Evolutionary conservation across 2,888 invertebrate species (phyloP).

Genomic region (Plebejus melissa): DNA sequence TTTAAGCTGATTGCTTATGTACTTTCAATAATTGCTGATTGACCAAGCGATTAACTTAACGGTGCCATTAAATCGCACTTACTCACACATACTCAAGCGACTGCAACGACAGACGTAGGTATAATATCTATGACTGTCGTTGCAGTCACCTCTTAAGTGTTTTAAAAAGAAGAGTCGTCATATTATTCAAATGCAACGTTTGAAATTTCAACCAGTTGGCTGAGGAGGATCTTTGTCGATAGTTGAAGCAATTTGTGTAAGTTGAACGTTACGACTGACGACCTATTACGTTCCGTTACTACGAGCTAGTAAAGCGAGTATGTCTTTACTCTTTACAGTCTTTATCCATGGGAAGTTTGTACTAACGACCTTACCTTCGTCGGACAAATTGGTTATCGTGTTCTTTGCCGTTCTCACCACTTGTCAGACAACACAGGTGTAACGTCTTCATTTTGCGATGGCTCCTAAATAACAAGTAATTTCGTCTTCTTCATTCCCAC

Average conservation of each 20-base stretch:
- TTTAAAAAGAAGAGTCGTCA: too few relatives aligned
- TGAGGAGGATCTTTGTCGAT: too few relatives aligned
- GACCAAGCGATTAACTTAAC: background rate
- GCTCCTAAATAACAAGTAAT: background rate
- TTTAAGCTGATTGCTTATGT: conserved; percentile 3
- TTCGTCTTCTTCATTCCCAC: too few relatives aligned
- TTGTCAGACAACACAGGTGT: background rate
- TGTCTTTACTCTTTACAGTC: background rate
- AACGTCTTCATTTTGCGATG: background rate
- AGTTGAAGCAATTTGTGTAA: background rate
- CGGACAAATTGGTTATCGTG: background rate
- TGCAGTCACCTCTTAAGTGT: too few relatives aligned
- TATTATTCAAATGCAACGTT: too few relatives aligned
- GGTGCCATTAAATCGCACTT: background rate
- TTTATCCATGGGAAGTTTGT: conserved; percentile 1
- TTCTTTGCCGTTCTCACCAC: background rate
- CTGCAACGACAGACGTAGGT: background rate
- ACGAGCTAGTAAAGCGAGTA: background rate
- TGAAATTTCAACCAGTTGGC: too few relatives aligned
- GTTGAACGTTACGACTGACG: too few relatives aligned
- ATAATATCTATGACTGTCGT: background rate
- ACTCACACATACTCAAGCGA: background rate
- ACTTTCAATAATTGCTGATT: background rate
- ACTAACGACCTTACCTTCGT: background rate
- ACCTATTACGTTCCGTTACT: background rate